Evolutionary conservation across 2,888 invertebrate genomes (phyloP).

Genomic region (Lepidocyrtinus sp.): DNA sequence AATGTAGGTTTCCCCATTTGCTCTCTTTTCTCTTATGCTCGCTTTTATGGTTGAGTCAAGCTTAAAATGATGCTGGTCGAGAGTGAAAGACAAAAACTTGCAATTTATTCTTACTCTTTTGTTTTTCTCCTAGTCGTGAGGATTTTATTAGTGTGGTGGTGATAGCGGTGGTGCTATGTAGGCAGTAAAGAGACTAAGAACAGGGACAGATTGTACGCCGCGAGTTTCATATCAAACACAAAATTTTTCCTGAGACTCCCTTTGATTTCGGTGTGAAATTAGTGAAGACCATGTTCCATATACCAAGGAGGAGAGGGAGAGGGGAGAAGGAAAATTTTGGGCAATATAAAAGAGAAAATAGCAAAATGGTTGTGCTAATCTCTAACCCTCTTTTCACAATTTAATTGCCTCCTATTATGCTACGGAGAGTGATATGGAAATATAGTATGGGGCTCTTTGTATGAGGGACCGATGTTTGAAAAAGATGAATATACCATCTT

Average conservation of each 20-base stretch:
- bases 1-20: too few species aligned
- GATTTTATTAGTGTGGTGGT: too few species aligned
- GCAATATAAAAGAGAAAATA: conserved; percentile 9
- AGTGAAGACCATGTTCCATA: conserved; percentile 32
- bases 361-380: conserved; percentile 51
- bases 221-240: too few species aligned
- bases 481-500: conserved; percentile 13
- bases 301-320: conserved; percentile 15
- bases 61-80: conserved; percentile 28
- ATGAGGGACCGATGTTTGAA: not conserved
- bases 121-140: too few species aligned
- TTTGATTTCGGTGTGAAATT: conserved; percentile 54
- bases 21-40: too few species aligned
- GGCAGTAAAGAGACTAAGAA: not conserved
- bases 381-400: conserved; percentile 58
- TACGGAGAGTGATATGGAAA: conserved; percentile 31
- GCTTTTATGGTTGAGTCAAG: conserved; percentile 15
- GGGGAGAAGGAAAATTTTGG: conserved; percentile 3
- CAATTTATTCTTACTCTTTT: conserved; percentile 23
- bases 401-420: conserved; percentile 62
- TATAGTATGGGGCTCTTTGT: not conserved
- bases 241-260: too few species aligned
- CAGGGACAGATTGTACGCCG: conserved; percentile 34
- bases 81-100: conserved; percentile 8
- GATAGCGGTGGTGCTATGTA: too few species aligned